Conservation (phyloP, 2,113 vertebrate species). For the Chlorodrepanis virens region DNA sequence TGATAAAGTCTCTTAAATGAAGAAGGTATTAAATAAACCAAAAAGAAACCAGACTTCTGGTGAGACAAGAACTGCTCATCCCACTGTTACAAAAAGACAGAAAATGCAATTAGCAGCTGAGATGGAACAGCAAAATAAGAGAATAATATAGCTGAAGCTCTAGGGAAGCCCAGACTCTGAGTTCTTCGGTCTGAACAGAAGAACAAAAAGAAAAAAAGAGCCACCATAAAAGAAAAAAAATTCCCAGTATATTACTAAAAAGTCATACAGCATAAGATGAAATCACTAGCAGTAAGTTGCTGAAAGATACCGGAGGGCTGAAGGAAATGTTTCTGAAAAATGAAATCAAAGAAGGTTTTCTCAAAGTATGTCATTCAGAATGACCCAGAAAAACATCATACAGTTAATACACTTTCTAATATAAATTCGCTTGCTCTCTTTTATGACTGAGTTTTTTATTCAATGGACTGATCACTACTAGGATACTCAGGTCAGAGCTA, state of each 20-base stretch:
- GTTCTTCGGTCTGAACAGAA: background rate
- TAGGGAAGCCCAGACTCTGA: background rate
- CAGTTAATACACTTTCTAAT: background rate
- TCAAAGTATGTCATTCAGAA: background rate
- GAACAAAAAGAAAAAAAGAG: background rate
- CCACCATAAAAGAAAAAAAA: background rate
- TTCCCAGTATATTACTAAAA: background rate
- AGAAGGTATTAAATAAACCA: slow-evolving; percentile 39
- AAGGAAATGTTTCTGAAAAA: background rate
- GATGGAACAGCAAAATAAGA: background rate
- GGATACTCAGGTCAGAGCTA: background rate
- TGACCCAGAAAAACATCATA: background rate
- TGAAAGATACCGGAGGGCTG: background rate
- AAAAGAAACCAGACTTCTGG: background rate
- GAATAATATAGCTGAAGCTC: background rate
- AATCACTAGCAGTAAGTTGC: background rate
- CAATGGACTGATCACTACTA: background rate
- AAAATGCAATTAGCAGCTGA: slow-evolving; percentile 34
- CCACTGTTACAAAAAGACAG: background rate
- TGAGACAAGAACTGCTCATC: background rate
- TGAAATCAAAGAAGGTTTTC: background rate
- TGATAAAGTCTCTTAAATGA: slow-evolving; percentile 20
- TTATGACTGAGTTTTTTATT: background rate
- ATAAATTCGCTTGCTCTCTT: background rate
- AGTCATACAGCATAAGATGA: background rate